Evolutionary conservation across 1,140 invertebrate genomes (phyloP).

Genomic region (Sycobia sp.): DNA sequence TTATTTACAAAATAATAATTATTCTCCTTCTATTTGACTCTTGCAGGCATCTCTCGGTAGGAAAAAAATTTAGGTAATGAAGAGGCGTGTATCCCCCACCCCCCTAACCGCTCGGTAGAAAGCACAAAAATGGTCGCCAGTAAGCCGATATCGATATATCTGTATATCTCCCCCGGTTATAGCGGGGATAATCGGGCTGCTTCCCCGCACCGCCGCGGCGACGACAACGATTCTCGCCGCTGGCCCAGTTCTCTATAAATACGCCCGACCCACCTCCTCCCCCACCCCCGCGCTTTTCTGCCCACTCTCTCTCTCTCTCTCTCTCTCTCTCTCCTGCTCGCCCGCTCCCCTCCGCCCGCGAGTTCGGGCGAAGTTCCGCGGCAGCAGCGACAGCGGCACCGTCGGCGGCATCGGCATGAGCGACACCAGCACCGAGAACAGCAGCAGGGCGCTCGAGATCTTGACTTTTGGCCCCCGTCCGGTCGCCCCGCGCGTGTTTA

Average conservation of each 20-base stretch:
- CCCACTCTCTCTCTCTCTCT: constrained; percentile 34
- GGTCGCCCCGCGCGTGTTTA: constrained; percentile 52
- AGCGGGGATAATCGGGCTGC: too few relatives aligned
- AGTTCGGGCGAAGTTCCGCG: neutral
- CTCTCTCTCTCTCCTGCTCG: constrained; percentile 43
- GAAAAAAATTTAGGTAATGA: too few relatives aligned
- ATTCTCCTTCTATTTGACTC: too few relatives aligned
- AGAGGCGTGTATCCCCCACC: too few relatives aligned
- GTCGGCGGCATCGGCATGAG: neutral
- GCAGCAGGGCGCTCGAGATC: constrained; percentile 47
- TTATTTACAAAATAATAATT: too few relatives aligned
- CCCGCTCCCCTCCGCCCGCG: constrained; percentile 42
- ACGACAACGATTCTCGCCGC: constrained; percentile 34
- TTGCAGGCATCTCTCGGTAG: too few relatives aligned
- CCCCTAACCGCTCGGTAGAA: too few relatives aligned
- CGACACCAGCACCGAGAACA: constrained; percentile 39
- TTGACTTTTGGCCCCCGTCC: constrained; percentile 55
- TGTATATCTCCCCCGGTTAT: constrained; percentile 2
- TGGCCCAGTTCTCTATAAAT: constrained; percentile 59
- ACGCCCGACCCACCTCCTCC: constrained; percentile 39
- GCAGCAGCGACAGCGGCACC: neutral
- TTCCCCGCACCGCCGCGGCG: too few relatives aligned
- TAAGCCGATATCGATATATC: constrained; percentile 27
- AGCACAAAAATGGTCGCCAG: too few relatives aligned
- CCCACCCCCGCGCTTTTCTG: constrained; percentile 34